Evolutionary conservation across 2,797 vertebrate species (phyloP).

Genomic region (Enteromius argenteus): DNA sequence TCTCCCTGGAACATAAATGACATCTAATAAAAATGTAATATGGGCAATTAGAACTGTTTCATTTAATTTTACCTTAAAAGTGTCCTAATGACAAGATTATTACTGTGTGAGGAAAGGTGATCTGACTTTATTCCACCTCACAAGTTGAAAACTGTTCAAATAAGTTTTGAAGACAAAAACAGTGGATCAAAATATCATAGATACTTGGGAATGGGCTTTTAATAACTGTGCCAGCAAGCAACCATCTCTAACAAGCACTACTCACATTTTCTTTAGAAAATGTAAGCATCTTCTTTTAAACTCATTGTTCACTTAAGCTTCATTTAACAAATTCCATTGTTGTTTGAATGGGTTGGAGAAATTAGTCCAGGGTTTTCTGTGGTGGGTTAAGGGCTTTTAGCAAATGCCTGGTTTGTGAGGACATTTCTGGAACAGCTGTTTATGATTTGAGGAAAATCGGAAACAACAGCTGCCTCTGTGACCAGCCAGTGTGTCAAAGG

Average conservation of each 20-base stretch:
- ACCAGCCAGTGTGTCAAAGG: slow-evolving; percentile 53
- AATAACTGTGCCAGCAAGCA: background rate
- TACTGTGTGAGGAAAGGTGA: background rate
- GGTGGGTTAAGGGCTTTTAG: background rate
- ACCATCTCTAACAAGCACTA: background rate
- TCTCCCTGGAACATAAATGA: background rate
- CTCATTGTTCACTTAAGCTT: background rate
- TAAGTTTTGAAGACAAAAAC: background rate
- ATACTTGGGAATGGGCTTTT: background rate
- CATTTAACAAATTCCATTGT: slow-evolving; percentile 8
- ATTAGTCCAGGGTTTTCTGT: slow-evolving; percentile 23
- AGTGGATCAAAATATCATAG: background rate
- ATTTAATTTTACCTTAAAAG: background rate
- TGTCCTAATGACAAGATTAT: too few species aligned
- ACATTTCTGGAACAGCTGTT: slow-evolving; percentile 56
- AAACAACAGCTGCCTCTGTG: slow-evolving; percentile 73
- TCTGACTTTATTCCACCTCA: background rate
- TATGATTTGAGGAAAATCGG: slow-evolving; percentile 71
- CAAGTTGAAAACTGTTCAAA: background rate
- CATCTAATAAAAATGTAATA: background rate
- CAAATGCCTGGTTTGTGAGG: slow-evolving; percentile 32
- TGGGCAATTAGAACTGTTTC: background rate
- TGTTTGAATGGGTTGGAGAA: slow-evolving; percentile 11
- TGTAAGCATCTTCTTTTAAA: background rate
- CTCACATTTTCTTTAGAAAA: background rate